Conservation (phyloP, 2,797 vertebrate species). For the Melopsittacus undulatus region DNA sequence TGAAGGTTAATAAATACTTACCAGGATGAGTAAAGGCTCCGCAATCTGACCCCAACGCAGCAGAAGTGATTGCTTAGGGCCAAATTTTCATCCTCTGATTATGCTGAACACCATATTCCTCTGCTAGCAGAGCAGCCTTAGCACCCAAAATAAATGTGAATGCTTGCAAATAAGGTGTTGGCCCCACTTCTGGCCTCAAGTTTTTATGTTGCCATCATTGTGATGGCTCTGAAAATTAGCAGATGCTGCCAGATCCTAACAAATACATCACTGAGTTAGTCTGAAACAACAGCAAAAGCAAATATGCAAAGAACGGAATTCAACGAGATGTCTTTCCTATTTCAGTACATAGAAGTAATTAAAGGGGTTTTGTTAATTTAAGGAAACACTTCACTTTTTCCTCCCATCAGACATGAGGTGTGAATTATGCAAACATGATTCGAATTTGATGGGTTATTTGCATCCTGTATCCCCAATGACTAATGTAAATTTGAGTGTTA, state of each 20-base stretch:
- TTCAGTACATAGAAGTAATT: constrained; percentile 63
- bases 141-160: constrained; percentile 19
- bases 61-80: constrained; percentile 42
- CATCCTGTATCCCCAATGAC: constrained; percentile 61
- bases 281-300: constrained; percentile 29
- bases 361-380: constrained; percentile 74
- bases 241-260: constrained; percentile 43
- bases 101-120: neutral
- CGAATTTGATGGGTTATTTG: constrained; percentile 68
- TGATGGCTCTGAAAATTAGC: constrained; percentile 54
- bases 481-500: constrained; percentile 56
- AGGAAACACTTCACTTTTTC: constrained; percentile 72
- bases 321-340: constrained; percentile 25
- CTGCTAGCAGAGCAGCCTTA: neutral
- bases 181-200: constrained; percentile 20
- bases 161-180: constrained; percentile 27
- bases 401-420: constrained; percentile 64
- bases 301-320: constrained; percentile 8
- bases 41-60: neutral
- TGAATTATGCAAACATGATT: constrained; percentile 74
- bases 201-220: constrained; percentile 8
- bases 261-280: constrained; percentile 32
- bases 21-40: constrained; percentile 48
- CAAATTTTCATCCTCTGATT: constrained; percentile 12
- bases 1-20: constrained; percentile 51